A percentile compares a stretch with the other conserved stretches of the same genome.
These are phyloP conservation scores for Calliphora vicina DNA, from an alignment of 1,140 invertebrate genomes.

Conservation along the genomic window DNA sequence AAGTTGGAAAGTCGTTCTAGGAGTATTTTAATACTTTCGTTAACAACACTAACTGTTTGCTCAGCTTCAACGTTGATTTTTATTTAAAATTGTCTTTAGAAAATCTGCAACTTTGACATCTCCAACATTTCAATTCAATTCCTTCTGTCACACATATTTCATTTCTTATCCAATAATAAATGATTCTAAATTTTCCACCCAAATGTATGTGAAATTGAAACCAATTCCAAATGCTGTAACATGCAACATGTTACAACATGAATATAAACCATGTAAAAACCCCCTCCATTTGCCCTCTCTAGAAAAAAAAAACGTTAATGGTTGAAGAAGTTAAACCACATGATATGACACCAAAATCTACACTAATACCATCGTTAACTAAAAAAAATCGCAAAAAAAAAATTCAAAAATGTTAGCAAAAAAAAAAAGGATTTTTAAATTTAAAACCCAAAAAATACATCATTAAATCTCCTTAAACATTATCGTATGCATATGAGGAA, in stretches of 20 bases:
- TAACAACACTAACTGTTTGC: too few relatives aligned
- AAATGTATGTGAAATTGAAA: not conserved
- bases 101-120: too few relatives aligned
- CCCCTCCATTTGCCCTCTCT: not conserved
- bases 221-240: not conserved
- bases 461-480: not conserved
- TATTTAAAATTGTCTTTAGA: too few relatives aligned
- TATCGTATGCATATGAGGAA: not conserved
- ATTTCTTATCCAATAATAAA: not conserved
- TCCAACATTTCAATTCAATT: not conserved
- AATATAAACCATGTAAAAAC: not conserved
- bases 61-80: too few relatives aligned
- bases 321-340: slow-evolving; percentile 28
- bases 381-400: slow-evolving; percentile 22
- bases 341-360: slow-evolving; percentile 32
- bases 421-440: slow-evolving; percentile 15
- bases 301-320: slow-evolving; percentile 6
- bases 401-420: not conserved
- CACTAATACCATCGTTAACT: slow-evolving; percentile 30
- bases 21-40: too few relatives aligned
- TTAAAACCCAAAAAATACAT: slow-evolving; percentile 26
- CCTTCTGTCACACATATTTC: not conserved
- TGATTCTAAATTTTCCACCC: not conserved
- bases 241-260: not conserved
- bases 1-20: too few relatives aligned